These are phyloP conservation scores for Tetramorium parvispinum DNA, from an alignment of 1,140 invertebrate species.

Conservation along the genomic window DNA sequence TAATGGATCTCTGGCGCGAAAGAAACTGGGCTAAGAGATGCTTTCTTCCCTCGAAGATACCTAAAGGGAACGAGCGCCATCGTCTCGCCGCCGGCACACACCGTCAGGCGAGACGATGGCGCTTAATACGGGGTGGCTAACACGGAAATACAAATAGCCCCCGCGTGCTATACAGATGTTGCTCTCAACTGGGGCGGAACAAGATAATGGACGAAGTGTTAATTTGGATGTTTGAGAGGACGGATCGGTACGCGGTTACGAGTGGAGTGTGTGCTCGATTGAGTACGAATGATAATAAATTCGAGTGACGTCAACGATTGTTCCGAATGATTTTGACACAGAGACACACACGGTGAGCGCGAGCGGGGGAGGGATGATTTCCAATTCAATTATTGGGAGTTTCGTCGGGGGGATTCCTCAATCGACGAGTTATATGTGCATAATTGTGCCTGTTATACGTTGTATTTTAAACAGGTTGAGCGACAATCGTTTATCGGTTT, in stretches of 20 bases:
- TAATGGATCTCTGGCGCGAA: conserved; percentile 30
- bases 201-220: conserved; percentile 52
- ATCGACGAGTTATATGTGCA: neutral
- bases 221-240: conserved; percentile 40
- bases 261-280: conserved; percentile 23
- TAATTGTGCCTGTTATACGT: neutral
- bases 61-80: neutral
- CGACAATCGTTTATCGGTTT: conserved; percentile 13
- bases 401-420: neutral
- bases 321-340: conserved; percentile 22
- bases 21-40: conserved; percentile 34
- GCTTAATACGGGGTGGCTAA: neutral
- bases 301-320: conserved; percentile 22
- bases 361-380: neutral
- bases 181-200: conserved; percentile 39
- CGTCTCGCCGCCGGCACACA: neutral
- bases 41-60: neutral
- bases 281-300: conserved; percentile 46
- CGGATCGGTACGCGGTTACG: conserved; percentile 8
- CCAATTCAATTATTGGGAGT: conserved; percentile 30
- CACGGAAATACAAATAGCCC: conserved; percentile 19
- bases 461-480: neutral
- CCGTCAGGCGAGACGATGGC: neutral
- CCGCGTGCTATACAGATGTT: conserved; percentile 22
- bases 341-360: neutral